Conservation (phyloP, 2,113 vertebrate species). For the Rallus limicola region DNA sequence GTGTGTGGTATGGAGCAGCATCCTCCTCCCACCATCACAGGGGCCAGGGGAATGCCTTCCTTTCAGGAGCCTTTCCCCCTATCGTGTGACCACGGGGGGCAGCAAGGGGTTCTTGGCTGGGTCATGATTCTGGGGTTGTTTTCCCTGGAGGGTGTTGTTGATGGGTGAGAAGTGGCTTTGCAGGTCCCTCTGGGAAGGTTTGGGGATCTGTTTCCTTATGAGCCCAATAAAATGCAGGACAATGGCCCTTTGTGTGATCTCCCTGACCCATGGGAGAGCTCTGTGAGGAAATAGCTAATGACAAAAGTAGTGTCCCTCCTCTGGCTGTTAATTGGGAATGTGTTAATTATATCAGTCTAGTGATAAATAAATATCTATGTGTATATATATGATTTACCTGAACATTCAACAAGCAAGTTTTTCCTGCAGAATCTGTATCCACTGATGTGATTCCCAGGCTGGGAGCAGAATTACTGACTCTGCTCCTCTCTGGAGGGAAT, state of each 20-base stretch:
- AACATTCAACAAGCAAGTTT: background rate
- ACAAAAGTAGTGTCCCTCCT: background rate
- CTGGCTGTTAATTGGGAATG: background rate
- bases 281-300: background rate
- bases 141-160: background rate
- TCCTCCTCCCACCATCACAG: conserved; percentile 20
- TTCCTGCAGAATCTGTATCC: background rate
- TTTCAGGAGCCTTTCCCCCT: background rate
- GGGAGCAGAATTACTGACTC: background rate
- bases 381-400: too few species aligned
- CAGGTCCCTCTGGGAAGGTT: background rate
- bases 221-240: background rate
- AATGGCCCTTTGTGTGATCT: background rate
- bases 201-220: background rate
- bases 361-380: background rate
- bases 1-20: background rate
- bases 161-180: background rate
- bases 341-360: background rate
- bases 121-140: background rate
- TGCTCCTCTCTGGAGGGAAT: background rate
- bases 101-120: background rate
- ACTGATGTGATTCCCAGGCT: background rate
- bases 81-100: background rate
- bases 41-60: background rate
- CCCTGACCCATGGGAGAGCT: background rate